Evolutionary conservation across 2,888 invertebrate species (phyloP), one percentile per base, ranked within the genome.

Genomic region (Hofmannophila pseudospretella): DNA sequence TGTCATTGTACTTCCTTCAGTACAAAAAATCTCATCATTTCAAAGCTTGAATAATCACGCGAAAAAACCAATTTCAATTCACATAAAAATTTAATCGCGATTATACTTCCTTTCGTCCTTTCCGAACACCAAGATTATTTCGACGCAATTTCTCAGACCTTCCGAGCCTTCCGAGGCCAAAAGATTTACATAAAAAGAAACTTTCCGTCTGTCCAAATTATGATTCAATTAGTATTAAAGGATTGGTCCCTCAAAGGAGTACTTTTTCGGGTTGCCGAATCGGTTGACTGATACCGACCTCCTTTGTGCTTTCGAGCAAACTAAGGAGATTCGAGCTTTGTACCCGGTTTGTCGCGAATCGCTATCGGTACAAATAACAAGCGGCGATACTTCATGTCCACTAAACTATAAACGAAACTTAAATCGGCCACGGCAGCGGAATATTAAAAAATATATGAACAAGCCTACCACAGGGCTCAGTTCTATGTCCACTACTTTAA

Each of bases 141-240:
- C 65, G 65, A 52, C 60, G 58, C 65, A 62, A 71, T 76, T 76
- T 68, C 67, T 61, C 64, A 64, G 69, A 64, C 68, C 72, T 79
- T 76, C 76, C 16, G 74, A 78, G 67, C 61, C 59, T 58, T 61
- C 62, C 48, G 60, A 66, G 66, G 64, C 68, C 61, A 70, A 79
- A 79, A 81, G 76, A 81, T 84, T 84, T 84, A 74, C 81, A 81
- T 84, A 79, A 84, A 85, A 86, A 82, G 81, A 82, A 85, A 85
- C 73, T 82, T 81, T 73, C 67, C 75, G 73, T 71, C 72, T 74
- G 8, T 63, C 64, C 60, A 78, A 84, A 86, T 85, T 85, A 86
- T 84, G 81, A 85, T 86, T 85, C 85, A 85, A 86, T 86, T 85
- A 86, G 86, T 81, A 79, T 86, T 85, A 85, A 81, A 78, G 85